Base-by-base conservation (phyloP, 2,113 vertebrate species). In the Eupsittula cactorum region DNA sequence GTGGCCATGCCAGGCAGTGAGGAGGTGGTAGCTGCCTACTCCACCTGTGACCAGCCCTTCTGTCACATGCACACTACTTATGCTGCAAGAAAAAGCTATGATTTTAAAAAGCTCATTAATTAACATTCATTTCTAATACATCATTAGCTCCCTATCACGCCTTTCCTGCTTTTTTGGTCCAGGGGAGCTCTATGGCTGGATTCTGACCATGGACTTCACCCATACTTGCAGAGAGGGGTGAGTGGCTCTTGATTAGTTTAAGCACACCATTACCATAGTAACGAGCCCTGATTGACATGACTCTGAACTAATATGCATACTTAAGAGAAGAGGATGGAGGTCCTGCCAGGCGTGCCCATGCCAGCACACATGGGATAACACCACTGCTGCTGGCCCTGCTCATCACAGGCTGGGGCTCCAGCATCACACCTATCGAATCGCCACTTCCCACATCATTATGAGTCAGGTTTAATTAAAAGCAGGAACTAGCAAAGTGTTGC, bases 391-490 rank as follows among this genome's bases (percentile, higher is more conserved):
- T 12, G 60, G 73, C 23, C 84, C 25, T 0, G 1, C 82, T 73
- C 79, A 23, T 65, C 11, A 0, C 49, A 5, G 87, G 59, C 82
- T 68, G 86, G 0, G 0, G 64, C 69, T 95, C 52, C 90, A 53
- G 55, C 93, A 53, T 69, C 41, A 28, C 25, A 46, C 81, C 84
- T 28, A 78, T 65, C 69, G 52, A n/a, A 68, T 64, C 2, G 2
- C 39, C 8, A 2, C 57, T 89, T 77, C n/a, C 2, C 14, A 2
- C 70, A 5, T 24, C 3, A 4, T 65, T 86, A 7, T 0, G 10
- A 89, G 79, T 46, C 42, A 90, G 79, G 28, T 75, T 90, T 93
- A 88, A 94, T 96, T 95, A 92, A 84, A 96, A 95, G 65, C 86
- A 93, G 83, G 65, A 96, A 55, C 53, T 27, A 82, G 68, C 64